Evolutionary conservation across 2,888 invertebrate species (phyloP), one percentile per base, ranked within the genome.

Genomic region (Thereva nobilitata): DNA sequence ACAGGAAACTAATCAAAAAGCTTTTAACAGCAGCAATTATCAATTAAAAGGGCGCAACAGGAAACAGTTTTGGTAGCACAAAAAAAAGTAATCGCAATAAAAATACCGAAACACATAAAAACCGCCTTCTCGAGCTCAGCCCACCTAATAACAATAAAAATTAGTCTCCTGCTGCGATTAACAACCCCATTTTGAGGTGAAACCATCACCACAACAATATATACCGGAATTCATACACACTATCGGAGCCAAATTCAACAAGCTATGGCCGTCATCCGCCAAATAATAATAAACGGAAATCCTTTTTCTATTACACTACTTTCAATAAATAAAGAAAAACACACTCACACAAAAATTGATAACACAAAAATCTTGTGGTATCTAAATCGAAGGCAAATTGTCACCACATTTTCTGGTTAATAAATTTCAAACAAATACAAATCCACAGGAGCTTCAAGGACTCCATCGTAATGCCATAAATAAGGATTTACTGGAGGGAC

Each of bases 121-220:
- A 50, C 56, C 49, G 38, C 38, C 59, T 59, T 59, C 47, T 38
- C 38, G 37, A 23, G 23, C 23, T 54, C 40, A 57, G 54, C 47
- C 59, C 54, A 53, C 54, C 49, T 61, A 67, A 69, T 69, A 65
- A 61, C 65, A 69, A 59, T 69, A 67, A 69, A 69, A 67, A 69
- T 67, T 52, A 56, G 64, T 41, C 59, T 69, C 69, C 69, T 67
- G 67, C 64, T 65, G 69, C 49, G 69, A 69, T 55, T 65, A 67
- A 65, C 63, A 59, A 68, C 59, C 56, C 64, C 53, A 57, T 56
- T 52, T 10, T n/a, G 47, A 65, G 45, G 40, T n/a, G 54, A 40
- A 37, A 54, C 23, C 6, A 12, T 42, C 23, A 12, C 53, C 42
- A 47, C 45, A 23, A 52, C 34, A 9, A 34, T 10, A 56, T 41